These are phyloP conservation scores for Hemaris fuciformis DNA, from an alignment of 2,888 invertebrate species.

Conservation along the genomic window DNA sequence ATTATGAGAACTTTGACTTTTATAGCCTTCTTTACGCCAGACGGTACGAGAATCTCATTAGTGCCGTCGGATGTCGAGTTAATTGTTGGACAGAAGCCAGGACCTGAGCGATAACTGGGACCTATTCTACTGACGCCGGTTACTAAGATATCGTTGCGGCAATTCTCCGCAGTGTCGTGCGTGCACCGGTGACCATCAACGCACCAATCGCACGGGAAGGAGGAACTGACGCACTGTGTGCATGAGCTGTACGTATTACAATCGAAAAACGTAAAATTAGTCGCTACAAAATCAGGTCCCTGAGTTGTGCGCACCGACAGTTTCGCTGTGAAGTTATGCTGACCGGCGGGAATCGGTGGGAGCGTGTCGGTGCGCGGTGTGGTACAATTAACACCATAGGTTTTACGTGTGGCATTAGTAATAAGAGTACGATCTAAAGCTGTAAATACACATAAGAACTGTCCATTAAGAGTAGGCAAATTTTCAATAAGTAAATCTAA, in stretches of 20 bases:
- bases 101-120: conserved; percentile 96
- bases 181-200: conserved; percentile 97
- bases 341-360: conserved; percentile 95
- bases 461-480: conserved; percentile 93
- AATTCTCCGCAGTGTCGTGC: conserved; percentile 96
- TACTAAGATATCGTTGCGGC: conserved; percentile 95
- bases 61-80: conserved; percentile 93
- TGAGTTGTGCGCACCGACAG: conserved; percentile 94
- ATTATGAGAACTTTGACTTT: conserved; percentile 97
- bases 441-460: conserved; percentile 96
- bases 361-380: conserved; percentile 96
- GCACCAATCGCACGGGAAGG: conserved; percentile 99
- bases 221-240: conserved; percentile 96
- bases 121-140: conserved; percentile 95
- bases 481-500: conserved; percentile 97
- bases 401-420: conserved; percentile 94
- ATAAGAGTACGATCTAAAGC: conserved; percentile 93
- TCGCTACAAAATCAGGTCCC: conserved; percentile 97
- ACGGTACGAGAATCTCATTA: conserved; percentile 94
- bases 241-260: conserved; percentile 98
- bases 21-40: conserved; percentile 93
- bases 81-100: conserved; percentile 96
- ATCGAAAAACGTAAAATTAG: conserved; percentile 99
- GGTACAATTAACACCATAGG: conserved; percentile 96
- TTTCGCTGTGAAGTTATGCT: conserved; percentile 97